These are phyloP conservation scores for Ispidina lecontei DNA, from an alignment of 2,797 vertebrate species.

Conservation along the genomic window DNA sequence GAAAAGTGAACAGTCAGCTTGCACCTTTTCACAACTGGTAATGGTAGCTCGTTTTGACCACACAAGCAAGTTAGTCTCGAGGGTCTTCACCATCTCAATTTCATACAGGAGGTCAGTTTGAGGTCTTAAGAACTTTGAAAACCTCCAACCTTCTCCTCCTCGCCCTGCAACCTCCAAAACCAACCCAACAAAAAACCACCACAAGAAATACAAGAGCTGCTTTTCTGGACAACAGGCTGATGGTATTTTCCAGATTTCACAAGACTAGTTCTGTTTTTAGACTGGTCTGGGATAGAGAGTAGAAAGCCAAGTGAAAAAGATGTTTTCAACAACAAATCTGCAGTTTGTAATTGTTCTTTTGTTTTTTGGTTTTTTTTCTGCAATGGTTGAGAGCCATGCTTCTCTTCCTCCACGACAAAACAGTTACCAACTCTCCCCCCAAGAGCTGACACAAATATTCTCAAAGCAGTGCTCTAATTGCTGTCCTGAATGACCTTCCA, in stretches of 20 bases:
- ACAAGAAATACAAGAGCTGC: background rate
- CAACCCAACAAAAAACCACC: background rate
- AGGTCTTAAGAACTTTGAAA: background rate
- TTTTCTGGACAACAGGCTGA: background rate
- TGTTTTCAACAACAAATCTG: background rate
- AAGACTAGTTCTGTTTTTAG: background rate
- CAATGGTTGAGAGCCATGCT: background rate
- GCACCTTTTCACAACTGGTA: background rate
- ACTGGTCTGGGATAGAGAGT: background rate
- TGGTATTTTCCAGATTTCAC: background rate
- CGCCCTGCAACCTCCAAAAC: rapidly evolving
- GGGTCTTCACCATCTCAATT: background rate
- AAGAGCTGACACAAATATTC: background rate
- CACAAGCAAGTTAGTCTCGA: background rate
- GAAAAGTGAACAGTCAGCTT: background rate
- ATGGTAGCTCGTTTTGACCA: background rate
- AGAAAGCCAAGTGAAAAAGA: background rate
- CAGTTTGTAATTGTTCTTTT: background rate
- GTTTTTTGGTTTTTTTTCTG: background rate
- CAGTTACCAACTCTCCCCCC: background rate
- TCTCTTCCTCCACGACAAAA: background rate
- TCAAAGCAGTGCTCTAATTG: background rate
- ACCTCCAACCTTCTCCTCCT: background rate
- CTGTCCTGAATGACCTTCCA: background rate
- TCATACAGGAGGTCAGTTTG: background rate